Evolutionary conservation across 2,113 vertebrate species (phyloP), one percentile per base, ranked within the genome.

Genomic region (Cichladusa arquata): DNA sequence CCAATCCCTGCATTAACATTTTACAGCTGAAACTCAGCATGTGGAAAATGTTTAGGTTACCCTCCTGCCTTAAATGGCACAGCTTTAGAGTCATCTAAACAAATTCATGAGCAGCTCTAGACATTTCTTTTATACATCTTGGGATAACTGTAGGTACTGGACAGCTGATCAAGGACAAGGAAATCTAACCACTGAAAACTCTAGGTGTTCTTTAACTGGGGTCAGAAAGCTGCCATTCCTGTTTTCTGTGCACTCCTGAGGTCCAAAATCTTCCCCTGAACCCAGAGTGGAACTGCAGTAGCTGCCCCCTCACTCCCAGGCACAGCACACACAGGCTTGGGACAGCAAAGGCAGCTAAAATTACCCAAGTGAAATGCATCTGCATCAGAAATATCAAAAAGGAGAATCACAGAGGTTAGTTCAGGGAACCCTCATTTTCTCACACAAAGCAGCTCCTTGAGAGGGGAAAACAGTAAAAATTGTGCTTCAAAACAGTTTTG

Each of bases 31-130:
- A 81, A 76, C 36, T 54, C 76, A 77, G 69, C 69, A 62, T 20
- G 24, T 70, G 90, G 78, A 77, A 94, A 95, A 92, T 96, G 94
- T 97, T 96, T 95, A 94, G 89, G 66, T 94, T 95, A 93, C 53
- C 34, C 44, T 89, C 24, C 61, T 77, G 82, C 81, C 79, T 88
- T 79, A 81, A 91, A 90, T 51, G 62, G 86, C 54, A 90, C 69
- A 92, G 91, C 67, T 92, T 92, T 60, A 48, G 62, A 88, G 60
- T 86, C 70, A 82, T 29, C 67, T 78, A 97, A 96, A 96, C 88
- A 96, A 83, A 78, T 47, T 47, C 38, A 53, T 17, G 56, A 80
- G 47, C 90, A 95, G 87, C 74, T 38, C 34, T 47, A 69, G 47
- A 73, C 67, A 19, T 77, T 80, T 90, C 66, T 86, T 82, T 77